Base-by-base conservation (phyloP, 2,888 invertebrate genomes). In the Ochlodes sylvanus region DNA sequence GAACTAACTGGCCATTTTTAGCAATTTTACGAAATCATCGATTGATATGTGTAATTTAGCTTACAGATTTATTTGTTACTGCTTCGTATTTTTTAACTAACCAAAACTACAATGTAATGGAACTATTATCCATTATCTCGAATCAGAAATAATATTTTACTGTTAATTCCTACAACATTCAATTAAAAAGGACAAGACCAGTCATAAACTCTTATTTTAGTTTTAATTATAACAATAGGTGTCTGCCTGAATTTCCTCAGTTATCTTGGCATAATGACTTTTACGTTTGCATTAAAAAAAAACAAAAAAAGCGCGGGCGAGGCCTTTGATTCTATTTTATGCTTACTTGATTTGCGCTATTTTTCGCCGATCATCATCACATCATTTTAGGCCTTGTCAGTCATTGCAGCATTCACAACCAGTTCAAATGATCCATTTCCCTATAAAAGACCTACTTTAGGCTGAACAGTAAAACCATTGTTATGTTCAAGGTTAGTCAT, bases 391-490 rank as follows among this genome's bases (percentile, higher is more conserved):
- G 19, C 19, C 3, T 12, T 19, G 50, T 50, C 19, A 50, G 19
- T 17, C n/a, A 50, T 19, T 19, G 12, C n/a, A 50, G 19, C n/a
- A 12, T 50, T 50, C 50, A 50, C 50, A 50, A 10, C 19, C 50
- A 50, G 19, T 50, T 17, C 50, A 50, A 50, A 12, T 4, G 50
- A 3, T 50, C 17, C 50, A 50, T 50, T 50, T 50, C 19, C 50
- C 10, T 50, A 50, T 19, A 50, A 19, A 50, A 50, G 19, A 50
- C 10, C 19, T 50, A 19, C 19, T 50, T 50, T 19, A 19, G 12
- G 19, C 19, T 50, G 50, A 50, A 19, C 9, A 47, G 47, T 47
- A 50, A 19, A 50, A 50, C 50, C 50, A 50, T 50, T 50, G 19
- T 50, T 50, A 5, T 19, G 4, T 50, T n/a, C 50, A 50, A 50